Base-by-base conservation (phyloP, 2,888 invertebrate species). In the Blera fallax region DNA sequence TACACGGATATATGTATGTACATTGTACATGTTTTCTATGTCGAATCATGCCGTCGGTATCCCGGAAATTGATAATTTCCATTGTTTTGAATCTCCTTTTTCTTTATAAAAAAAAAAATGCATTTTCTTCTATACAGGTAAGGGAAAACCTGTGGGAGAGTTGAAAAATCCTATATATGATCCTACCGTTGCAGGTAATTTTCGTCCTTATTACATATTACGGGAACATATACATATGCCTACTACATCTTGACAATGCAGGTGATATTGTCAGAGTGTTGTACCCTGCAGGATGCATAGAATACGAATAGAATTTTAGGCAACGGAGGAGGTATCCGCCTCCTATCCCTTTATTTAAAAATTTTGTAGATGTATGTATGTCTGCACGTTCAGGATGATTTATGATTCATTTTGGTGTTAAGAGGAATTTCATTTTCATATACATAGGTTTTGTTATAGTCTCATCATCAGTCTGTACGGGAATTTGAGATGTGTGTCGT, bases 51-150 rank as follows among this genome's bases (percentile, higher is more conserved):
- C 58, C 54, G 34, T 18, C 54, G 62, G 56, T 52, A 70, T 48
- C 52, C 81, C 69, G 81, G 81, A 81, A 81, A 70, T 81, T 69
- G 76, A 76, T 76, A 45, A 76, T 74, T 81, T 81, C 24, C 54
- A 64, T 69, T 74, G 69, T 62, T 11, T 37, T 62, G 4, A 21
- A 29, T 16, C 62, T 54, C 62, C 54, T 50, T 50, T 58, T 18
- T 8, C 27, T 1, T 2, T 10, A 50, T n/a, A 50, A 24, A 14
- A 64, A 48, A 11, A 37, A 34, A 18, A 8, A 3, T 37, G n/a
- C 18, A 21, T 58, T 60, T 24, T 62, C 16, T n/a, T 6, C 21
- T 24, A 14, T 14, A 43, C 45, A 50, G 50, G 50, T 65, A 32
- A 64, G 7, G 32, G n/a, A 43, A 48, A 48, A 16, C 48, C 14